phyloP scores from a whole-genome alignment of 1,140 invertebrate genomes.

The Trichonephila clavipes region DNA sequence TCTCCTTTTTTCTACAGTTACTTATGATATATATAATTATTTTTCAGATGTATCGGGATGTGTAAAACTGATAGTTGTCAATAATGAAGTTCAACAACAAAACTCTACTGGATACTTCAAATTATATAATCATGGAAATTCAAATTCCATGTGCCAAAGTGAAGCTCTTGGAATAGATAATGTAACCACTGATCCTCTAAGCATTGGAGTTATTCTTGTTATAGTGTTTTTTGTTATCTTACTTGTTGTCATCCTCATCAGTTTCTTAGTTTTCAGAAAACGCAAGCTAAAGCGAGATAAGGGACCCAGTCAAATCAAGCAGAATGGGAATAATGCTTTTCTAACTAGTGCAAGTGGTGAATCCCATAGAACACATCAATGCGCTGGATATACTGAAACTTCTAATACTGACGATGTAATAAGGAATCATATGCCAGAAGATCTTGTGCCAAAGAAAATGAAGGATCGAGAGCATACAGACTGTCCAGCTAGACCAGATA shows the following conservation, averaged over 20 bases:
- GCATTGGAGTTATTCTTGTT: slow-evolving; percentile 94
- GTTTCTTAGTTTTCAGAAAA: slow-evolving; percentile 89
- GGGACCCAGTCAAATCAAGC: slow-evolving; percentile 57
- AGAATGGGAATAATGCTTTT: slow-evolving; percentile 75
- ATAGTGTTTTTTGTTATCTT: slow-evolving; percentile 96
- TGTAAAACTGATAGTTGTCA: slow-evolving; percentile 92
- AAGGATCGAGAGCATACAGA: slow-evolving; percentile 87
- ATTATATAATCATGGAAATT: slow-evolving; percentile 84
- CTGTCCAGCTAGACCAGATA: slow-evolving; percentile 90
- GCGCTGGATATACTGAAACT: slow-evolving; percentile 80
- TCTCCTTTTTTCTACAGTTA: background rate
- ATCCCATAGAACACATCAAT: slow-evolving; percentile 78
- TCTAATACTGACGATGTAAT: slow-evolving; percentile 81
- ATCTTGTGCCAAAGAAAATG: slow-evolving; percentile 86
- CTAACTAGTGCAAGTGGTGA: slow-evolving; percentile 77
- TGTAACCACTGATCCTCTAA: slow-evolving; percentile 90
- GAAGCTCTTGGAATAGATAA: slow-evolving; percentile 83
- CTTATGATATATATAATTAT: slow-evolving; percentile 44
- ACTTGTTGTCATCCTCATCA: slow-evolving; percentile 91
- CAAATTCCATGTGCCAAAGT: slow-evolving; percentile 84
- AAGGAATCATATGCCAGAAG: slow-evolving; percentile 84
- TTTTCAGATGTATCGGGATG: slow-evolving; percentile 91
- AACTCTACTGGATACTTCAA: slow-evolving; percentile 91
- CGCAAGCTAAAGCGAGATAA: slow-evolving; percentile 76
- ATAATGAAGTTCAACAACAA: slow-evolving; percentile 93